Evolutionary conservation across 2,888 invertebrate genomes (phyloP), one percentile per base, ranked within the genome.

Genomic region (Nezara viridula): DNA sequence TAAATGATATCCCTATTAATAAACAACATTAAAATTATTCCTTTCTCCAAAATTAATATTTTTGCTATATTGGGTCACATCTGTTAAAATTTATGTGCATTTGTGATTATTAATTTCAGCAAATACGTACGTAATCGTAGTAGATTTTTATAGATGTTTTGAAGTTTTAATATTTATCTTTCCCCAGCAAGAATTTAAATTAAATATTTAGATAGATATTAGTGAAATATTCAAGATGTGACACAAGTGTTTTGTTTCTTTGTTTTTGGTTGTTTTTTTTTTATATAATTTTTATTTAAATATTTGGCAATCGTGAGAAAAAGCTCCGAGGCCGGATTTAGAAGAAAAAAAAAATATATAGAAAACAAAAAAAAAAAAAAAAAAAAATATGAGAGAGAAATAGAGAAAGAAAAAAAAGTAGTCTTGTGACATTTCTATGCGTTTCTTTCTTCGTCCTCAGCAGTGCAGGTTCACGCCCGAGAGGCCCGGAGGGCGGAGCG

Each of bases 371-470:
- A 60, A 60, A 60, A 14, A 44, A 44, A 44, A 44, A 44, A 44
- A 44, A 44, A 19, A 16, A 37, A 73, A 73, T 19, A 12, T 32
- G n/a, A 81, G 24, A 44, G n/a, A 81, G 81, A 81, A 85, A 85
- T 16, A n/a, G n/a, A 66, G 66, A 86, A 50, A 32, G 21, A 88
- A 50, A 50, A 52, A 66, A 89, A 52, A 89, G n/a, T 85, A 81
- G 89, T 85, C 86, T 89, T 89, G 90, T 90, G 89, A 90, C 89
- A 55, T 90, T 90, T 90, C 90, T 91, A 91, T 90, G 91, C 91
- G 90, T 91, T 90, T 91, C 91, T 91, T 91, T 91, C 90, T 90
- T 89, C 91, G 88, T 91, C 91, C 90, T 89, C 91, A 90, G 91
- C 91, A 90, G 91, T 90, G 88, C 73, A 88, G 88, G 88, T 66